These are phyloP conservation scores for Oscheius sp. DNA, from an alignment of 2,888 invertebrate genomes.

Conservation along the genomic window DNA sequence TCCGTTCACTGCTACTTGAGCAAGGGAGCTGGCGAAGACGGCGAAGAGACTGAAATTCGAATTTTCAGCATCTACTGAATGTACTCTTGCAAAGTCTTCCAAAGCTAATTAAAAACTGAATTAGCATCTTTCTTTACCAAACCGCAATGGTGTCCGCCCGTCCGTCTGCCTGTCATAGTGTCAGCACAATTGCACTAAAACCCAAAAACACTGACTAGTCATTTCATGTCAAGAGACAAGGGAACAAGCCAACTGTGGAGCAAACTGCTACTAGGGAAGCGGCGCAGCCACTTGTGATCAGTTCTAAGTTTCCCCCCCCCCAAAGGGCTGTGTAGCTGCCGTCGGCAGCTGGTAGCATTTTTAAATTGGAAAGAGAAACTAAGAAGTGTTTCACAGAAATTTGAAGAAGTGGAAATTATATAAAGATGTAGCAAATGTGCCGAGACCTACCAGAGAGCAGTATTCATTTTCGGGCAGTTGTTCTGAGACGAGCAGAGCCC, in stretches of 20 bases:
- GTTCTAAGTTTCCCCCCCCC: too few species aligned
- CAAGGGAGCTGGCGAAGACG: slow-evolving; percentile 25
- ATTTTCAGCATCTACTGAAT: too few species aligned
- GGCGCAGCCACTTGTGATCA: background rate
- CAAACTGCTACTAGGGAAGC: background rate
- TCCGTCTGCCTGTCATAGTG: too few species aligned
- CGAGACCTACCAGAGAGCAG: slow-evolving; percentile 15
- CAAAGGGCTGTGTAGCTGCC: too few species aligned
- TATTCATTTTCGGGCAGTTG: slow-evolving; percentile 2
- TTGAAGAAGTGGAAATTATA: background rate
- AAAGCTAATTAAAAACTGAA: background rate
- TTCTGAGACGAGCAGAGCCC: background rate
- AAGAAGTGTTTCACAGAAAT: background rate
- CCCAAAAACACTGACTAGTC: too few species aligned
- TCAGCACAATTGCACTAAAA: too few species aligned
- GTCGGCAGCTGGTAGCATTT: background rate
- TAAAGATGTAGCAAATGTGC: background rate
- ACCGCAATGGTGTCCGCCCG: background rate
- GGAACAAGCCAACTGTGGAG: background rate
- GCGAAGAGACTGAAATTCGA: slow-evolving; percentile 22
- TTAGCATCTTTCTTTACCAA: background rate
- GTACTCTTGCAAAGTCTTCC: background rate
- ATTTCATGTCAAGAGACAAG: too few species aligned
- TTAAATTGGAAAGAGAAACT: background rate
- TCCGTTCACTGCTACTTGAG: slow-evolving; percentile 54